These are phyloP conservation scores for Labia minor DNA, from an alignment of 2,888 invertebrate genomes.

Conservation along the genomic window DNA sequence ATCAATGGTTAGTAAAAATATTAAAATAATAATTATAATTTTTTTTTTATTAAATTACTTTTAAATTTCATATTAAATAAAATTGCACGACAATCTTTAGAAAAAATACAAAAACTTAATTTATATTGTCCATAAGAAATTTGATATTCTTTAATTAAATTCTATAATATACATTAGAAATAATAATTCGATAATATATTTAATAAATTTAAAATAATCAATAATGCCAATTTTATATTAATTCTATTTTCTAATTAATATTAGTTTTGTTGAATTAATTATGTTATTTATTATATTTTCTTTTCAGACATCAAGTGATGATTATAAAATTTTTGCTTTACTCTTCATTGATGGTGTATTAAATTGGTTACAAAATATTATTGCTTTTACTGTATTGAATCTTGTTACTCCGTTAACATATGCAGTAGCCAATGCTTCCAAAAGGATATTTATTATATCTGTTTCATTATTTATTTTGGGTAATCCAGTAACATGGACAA, in stretches of 20 bases:
- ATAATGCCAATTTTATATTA: too few species aligned
- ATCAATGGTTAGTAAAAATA: slow-evolving; percentile 44
- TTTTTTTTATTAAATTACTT: too few species aligned
- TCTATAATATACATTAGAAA: too few species aligned
- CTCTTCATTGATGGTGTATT: slow-evolving; percentile 70
- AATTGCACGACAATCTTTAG: too few species aligned
- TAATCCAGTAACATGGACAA: slow-evolving; percentile 81
- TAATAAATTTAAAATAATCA: too few species aligned
- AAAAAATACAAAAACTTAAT: too few species aligned
- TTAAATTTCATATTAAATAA: too few species aligned
- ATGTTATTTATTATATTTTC: slow-evolving; percentile 6
- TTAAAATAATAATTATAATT: background rate
- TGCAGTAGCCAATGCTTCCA: slow-evolving; percentile 90
- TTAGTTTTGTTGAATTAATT: too few species aligned
- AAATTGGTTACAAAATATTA: slow-evolving; percentile 89
- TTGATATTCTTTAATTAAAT: too few species aligned
- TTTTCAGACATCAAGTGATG: slow-evolving; percentile 40
- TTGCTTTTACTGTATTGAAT: slow-evolving; percentile 87
- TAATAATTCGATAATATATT: too few species aligned
- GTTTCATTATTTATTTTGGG: slow-evolving; percentile 76
- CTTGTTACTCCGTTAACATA: slow-evolving; percentile 88
- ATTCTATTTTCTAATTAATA: too few species aligned
- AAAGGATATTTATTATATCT: slow-evolving; percentile 82
- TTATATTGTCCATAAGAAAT: too few species aligned
- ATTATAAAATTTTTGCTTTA: slow-evolving; percentile 46